Evolutionary conservation across 2,113 vertebrate species (phyloP).

Genomic region (Asarcornis scutulata): DNA sequence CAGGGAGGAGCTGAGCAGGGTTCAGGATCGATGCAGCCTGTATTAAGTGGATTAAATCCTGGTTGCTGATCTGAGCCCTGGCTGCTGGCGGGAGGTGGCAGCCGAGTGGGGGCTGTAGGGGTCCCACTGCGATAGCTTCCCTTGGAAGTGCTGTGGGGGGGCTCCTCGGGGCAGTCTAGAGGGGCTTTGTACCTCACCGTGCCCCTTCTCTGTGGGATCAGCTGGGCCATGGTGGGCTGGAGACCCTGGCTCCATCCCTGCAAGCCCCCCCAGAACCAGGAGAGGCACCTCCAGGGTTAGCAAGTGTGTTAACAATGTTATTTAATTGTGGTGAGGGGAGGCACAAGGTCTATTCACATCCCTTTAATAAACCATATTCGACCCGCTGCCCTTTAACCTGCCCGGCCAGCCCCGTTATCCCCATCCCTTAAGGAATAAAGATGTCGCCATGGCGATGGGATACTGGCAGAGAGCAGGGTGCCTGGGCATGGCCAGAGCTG

Average conservation of each 20-base stretch:
- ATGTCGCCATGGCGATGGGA: not conserved
- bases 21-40: not conserved
- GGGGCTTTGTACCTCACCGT: not conserved
- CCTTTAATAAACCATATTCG: constrained; percentile 40
- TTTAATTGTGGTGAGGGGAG: not conserved
- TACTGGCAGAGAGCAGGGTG: not conserved
- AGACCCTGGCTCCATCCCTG: not conserved
- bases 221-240: not conserved
- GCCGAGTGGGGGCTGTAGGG: accelerated
- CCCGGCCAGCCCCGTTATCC: constrained; percentile 23
- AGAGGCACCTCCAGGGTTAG: not conserved
- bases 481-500: not conserved
- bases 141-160: not conserved
- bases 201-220: not conserved
- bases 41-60: constrained; percentile 59
- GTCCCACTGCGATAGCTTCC: not conserved
- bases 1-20: not conserved
- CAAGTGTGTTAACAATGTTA: not conserved
- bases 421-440: constrained; percentile 10
- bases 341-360: not conserved
- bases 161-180: not conserved
- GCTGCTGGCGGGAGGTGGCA: not conserved
- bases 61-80: not conserved
- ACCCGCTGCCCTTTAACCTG: constrained; percentile 45
- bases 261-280: not conserved